phyloP scores from a whole-genome alignment of 2,113 vertebrate genomes.

The Campylomormyrus numenius region DNA sequence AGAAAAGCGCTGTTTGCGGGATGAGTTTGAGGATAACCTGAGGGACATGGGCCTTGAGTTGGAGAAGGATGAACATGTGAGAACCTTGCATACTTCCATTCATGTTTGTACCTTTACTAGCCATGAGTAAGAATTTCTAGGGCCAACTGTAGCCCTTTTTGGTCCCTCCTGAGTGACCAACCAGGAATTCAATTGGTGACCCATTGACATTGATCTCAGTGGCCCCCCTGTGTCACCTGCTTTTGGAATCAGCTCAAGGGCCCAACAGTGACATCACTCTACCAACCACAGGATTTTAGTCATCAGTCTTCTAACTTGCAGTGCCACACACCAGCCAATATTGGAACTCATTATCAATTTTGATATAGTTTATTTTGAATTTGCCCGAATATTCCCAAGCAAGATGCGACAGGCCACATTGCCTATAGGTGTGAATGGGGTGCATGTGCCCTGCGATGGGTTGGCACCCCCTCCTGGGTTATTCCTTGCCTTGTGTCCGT shows the following conservation, averaged over 20 bases:
- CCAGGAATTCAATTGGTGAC: not conserved
- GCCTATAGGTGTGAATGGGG: not conserved
- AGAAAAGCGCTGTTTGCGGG: conserved; percentile 71
- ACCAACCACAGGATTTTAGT: not conserved
- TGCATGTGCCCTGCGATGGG: not conserved
- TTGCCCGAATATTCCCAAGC: not conserved
- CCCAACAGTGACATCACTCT: not conserved
- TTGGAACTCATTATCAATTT: not conserved
- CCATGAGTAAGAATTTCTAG: not conserved
- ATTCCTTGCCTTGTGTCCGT: not conserved
- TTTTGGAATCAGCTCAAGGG: not conserved
- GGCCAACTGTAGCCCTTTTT: not conserved
- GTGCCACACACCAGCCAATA: not conserved
- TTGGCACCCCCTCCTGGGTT: not conserved
- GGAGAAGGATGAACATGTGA: conserved; percentile 83
- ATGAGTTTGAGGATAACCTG: conserved; percentile 87
- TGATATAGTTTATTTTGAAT: not conserved
- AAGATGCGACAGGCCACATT: not conserved
- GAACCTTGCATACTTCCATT: conserved; percentile 7
- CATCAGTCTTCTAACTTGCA: not conserved
- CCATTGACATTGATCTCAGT: not conserved
- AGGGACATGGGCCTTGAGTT: conserved; percentile 81
- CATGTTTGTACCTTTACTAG: not conserved
- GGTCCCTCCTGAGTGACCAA: not conserved
- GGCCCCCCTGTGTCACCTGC: not conserved